These are phyloP conservation scores for Drosophila parvula DNA, from an alignment of 1,140 invertebrate genomes.

Conservation along the genomic window DNA sequence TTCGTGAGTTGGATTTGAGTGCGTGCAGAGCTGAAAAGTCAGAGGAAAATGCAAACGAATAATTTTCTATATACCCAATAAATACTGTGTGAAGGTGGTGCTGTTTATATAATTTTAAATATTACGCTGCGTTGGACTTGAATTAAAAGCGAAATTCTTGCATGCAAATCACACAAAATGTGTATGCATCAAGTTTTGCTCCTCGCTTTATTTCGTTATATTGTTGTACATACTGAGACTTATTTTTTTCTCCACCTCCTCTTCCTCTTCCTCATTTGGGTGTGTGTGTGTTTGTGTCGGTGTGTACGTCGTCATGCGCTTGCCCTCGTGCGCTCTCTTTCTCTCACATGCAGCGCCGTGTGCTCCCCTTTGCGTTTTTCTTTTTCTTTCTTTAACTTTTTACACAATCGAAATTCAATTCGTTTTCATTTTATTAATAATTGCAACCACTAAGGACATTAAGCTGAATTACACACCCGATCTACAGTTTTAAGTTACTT, in stretches of 20 bases:
- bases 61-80: constrained; percentile 57
- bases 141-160: constrained; percentile 24
- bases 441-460: not conserved
- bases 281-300: constrained; percentile 34
- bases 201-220: constrained; percentile 58
- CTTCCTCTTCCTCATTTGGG: constrained; percentile 33
- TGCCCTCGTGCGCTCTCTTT: constrained; percentile 74
- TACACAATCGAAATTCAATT: constrained; percentile 27
- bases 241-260: constrained; percentile 33
- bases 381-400: constrained; percentile 5
- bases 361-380: constrained; percentile 24
- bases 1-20: constrained; percentile 73
- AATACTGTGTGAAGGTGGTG: constrained; percentile 58
- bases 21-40: constrained; percentile 69
- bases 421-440: constrained; percentile 14
- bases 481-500: not conserved
- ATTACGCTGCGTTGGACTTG: constrained; percentile 26
- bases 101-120: constrained; percentile 63
- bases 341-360: constrained; percentile 50
- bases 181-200: constrained; percentile 62
- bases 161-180: constrained; percentile 51
- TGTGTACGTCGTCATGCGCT: constrained; percentile 72
- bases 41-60: constrained; percentile 34
- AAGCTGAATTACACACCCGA: not conserved
- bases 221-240: constrained; percentile 51